phyloP scores from a whole-genome alignment of 2,888 invertebrate species.

The Venusia cambrica region DNA sequence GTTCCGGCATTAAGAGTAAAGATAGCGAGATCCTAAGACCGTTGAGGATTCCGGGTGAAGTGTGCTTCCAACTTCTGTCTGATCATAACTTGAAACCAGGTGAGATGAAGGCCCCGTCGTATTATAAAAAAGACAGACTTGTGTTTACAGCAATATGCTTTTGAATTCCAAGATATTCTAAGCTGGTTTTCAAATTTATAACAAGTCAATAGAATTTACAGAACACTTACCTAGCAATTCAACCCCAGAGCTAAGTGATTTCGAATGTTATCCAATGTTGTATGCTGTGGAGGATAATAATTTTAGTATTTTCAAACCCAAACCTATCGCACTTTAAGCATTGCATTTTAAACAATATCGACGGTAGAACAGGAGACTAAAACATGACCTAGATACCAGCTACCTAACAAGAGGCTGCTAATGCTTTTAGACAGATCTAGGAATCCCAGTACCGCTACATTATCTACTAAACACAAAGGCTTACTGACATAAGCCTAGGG shows the following conservation, averaged over 20 bases:
- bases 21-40: no score
- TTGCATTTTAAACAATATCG: conserved; percentile 45
- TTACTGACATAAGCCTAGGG: not conserved
- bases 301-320: no score
- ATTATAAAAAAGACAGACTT: not conserved
- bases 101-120: no score
- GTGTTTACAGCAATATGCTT: conserved; percentile 1
- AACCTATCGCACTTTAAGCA: no score
- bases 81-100: no score
- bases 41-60: no score
- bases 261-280: no score
- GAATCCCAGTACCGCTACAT: conserved; percentile 26
- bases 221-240: no score
- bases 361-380: conserved; percentile 53
- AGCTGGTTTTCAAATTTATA: not conserved
- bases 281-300: no score
- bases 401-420: conserved; percentile 53
- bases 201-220: not conserved
- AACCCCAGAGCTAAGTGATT: no score
- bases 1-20: no score
- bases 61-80: no score
- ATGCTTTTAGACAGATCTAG: conserved; percentile 42
- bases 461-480: conserved; percentile 7
- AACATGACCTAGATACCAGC: conserved; percentile 61
- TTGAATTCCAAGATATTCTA: not conserved